phyloP scores from a whole-genome alignment of 2,797 vertebrate species.

The Podarcis lilfordi region DNA sequence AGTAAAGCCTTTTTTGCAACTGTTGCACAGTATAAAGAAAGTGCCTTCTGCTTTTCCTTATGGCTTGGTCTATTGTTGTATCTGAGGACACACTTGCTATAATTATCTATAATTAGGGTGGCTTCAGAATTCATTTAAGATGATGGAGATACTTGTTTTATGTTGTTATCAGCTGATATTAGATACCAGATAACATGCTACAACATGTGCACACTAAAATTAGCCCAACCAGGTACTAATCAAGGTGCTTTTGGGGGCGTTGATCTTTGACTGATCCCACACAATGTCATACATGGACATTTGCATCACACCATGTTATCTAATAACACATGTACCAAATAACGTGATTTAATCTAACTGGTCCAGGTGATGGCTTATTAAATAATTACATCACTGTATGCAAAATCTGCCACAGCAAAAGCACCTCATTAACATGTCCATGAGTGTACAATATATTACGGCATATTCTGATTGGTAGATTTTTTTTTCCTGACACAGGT shows the following conservation, averaged over 20 bases:
- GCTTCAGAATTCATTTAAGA: not conserved
- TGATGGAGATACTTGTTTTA: not conserved
- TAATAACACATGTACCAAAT: not conserved
- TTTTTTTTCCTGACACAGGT: not conserved
- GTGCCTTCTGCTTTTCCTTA: not conserved
- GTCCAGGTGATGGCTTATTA: not conserved
- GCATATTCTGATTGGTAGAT: not conserved
- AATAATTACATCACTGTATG: slow-evolving; percentile 16
- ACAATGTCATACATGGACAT: not conserved
- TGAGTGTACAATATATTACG: not conserved
- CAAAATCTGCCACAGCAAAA: slow-evolving; percentile 8
- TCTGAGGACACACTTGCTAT: not conserved
- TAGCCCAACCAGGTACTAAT: not conserved
- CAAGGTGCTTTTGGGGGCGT: not conserved
- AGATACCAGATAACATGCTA: not conserved
- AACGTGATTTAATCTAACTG: not conserved
- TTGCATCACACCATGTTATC: not conserved
- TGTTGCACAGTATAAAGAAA: not conserved
- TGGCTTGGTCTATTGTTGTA: not conserved
- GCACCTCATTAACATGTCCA: not conserved
- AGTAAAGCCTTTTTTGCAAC: not conserved
- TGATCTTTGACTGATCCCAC: not conserved
- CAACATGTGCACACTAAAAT: not conserved
- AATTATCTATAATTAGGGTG: not conserved
- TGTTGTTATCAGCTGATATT: not conserved